Evolutionary conservation across 2,113 vertebrate genomes (phyloP), one percentile per base, ranked within the genome.

Genomic region (Lagopus leucura): DNA sequence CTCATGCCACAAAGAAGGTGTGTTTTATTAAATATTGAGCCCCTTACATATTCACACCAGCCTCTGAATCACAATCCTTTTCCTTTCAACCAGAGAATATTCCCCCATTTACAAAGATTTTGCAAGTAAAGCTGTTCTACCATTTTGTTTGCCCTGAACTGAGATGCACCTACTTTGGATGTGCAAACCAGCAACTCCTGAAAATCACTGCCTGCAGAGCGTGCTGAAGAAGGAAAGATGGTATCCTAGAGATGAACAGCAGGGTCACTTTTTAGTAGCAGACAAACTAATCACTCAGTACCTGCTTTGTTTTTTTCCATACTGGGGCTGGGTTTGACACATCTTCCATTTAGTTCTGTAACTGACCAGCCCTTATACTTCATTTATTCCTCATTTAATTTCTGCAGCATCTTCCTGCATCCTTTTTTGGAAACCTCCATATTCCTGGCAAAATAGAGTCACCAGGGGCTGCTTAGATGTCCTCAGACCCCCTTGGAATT

Each of bases 1-100:
- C 52, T 86, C 47, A 45, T 28, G 34, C 76, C 43, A 78, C 65
- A 55, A 74, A 66, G 58, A 84, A 94, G 61, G 75, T 60, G 74
- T 64, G 61, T 74, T 86, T 88, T 83, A 92, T 95, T 93, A 96
- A 71, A 86, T 84, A 86, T 16, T 81, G 70, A 88, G 47, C 66
- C 52, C 22, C 63, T 82, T 72, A 61, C 48, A 30, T 55, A 45
- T 47, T 84, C 74, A 21, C 40, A 47, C 52, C 30, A 82, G 72
- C 27, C 38, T 87, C 50, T 80, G 58, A 90, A 66, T 65, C 36
- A 20, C 15, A 27, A 13, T 94, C 30, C 11, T 8, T 86, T 82
- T 90, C 76, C 57, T 65, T 78, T 64, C 28, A 83, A 60, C 50
- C 32, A 78, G 72, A 82, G 67, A 81, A 92, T 32, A 72, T 82